Evolutionary conservation across 2,888 invertebrate species (phyloP).

Genomic region (Eupeodes latifasciatus): DNA sequence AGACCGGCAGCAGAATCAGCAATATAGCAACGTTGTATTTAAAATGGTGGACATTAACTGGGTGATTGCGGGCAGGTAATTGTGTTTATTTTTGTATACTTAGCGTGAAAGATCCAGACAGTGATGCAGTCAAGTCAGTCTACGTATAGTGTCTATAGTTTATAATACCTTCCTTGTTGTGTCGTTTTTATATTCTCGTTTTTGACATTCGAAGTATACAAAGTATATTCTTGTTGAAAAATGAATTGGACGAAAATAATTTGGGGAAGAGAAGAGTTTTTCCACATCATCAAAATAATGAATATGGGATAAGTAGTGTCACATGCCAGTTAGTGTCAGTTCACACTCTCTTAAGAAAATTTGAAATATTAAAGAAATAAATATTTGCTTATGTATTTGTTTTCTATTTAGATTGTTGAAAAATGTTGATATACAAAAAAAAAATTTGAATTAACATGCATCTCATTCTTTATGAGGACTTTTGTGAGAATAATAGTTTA

Average conservation of each 20-base stretch:
- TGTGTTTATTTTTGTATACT: slow-evolving; percentile 75
- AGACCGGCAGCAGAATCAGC: not conserved
- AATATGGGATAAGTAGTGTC: slow-evolving; percentile 66
- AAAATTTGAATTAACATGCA: not conserved
- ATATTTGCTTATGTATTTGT: not conserved
- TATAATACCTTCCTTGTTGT: slow-evolving; percentile 36
- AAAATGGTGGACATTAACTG: slow-evolving; percentile 68
- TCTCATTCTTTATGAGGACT: too few relatives aligned
- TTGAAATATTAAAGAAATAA: slow-evolving; percentile 44
- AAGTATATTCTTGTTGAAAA: slow-evolving; percentile 10
- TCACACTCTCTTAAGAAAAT: slow-evolving; percentile 10
- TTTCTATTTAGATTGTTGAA: not conserved
- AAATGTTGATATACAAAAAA: not conserved
- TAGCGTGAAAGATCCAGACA: slow-evolving; percentile 58
- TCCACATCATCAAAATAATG: slow-evolving; percentile 30
- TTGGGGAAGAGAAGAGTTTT: slow-evolving; percentile 5
- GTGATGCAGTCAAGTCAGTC: slow-evolving; percentile 1
- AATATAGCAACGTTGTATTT: not conserved
- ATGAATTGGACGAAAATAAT: slow-evolving; percentile 36
- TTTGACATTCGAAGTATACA: slow-evolving; percentile 18
- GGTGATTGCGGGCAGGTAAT: slow-evolving; percentile 73
- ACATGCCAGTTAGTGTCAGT: slow-evolving; percentile 65
- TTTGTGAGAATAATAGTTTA: too few relatives aligned
- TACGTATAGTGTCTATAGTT: not conserved
- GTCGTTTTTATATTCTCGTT: slow-evolving; percentile 28